These are phyloP conservation scores for Trichopoda pennipes DNA, from an alignment of 2,888 invertebrate genomes.

Conservation along the genomic window DNA sequence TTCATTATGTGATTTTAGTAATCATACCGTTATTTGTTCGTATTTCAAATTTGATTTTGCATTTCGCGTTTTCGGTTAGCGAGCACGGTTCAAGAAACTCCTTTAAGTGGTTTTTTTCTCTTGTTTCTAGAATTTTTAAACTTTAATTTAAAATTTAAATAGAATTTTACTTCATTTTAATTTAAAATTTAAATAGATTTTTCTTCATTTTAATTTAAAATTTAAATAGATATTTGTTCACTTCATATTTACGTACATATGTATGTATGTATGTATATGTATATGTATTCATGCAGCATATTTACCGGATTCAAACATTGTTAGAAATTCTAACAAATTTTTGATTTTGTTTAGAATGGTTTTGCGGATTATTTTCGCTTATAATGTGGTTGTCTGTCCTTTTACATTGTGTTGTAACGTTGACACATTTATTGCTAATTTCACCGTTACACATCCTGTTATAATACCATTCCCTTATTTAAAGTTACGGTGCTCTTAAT, in stretches of 20 bases:
- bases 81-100: conserved; percentile 1
- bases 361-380: conserved; percentile 11
- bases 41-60: background rate
- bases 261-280: too few species aligned
- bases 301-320: background rate
- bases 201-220: background rate
- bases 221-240: too few species aligned
- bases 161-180: background rate
- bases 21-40: conserved; percentile 10
- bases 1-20: conserved; percentile 29
- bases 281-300: too few species aligned
- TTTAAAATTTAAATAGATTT: background rate
- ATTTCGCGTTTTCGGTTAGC: background rate
- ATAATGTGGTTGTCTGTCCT: background rate
- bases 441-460: conserved; percentile 35
- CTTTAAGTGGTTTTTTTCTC: background rate
- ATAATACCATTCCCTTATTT: background rate
- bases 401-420: background rate
- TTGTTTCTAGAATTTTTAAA: background rate
- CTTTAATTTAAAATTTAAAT: background rate
- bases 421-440: conserved; percentile 37
- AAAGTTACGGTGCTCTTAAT: background rate
- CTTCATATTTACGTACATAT: too few species aligned
- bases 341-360: conserved; percentile 35
- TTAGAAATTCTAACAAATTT: conserved; percentile 9